Percentiles rank a stretch among this genome's conserved stretches.
These are phyloP conservation scores for Brotula barbata DNA, from an alignment of 2,797 vertebrate species.

Conservation along the genomic window DNA sequence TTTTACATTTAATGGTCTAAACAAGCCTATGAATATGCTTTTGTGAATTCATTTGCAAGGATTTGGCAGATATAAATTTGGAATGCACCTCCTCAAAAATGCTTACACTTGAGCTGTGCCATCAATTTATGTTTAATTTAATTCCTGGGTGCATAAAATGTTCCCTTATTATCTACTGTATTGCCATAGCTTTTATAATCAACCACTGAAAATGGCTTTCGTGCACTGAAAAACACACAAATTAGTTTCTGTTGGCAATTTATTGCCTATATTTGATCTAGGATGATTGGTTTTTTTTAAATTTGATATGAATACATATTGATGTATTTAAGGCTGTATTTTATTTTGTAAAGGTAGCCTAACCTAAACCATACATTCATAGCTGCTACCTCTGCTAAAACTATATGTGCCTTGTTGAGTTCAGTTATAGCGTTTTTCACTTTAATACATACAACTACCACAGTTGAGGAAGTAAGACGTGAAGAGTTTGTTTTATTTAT, in stretches of 20 bases:
- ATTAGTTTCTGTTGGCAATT: conserved; percentile 17
- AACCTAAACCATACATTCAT: conserved; percentile 12
- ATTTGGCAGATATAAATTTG: conserved; percentile 1
- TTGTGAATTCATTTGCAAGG: not conserved
- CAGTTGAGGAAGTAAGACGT: too few relatives aligned
- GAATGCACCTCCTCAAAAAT: conserved; percentile 1
- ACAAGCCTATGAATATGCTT: conserved; percentile 1
- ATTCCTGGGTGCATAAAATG: conserved; percentile 14
- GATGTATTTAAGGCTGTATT: conserved; percentile 24
- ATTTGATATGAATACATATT: conserved; percentile 12
- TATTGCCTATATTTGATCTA: conserved; percentile 23
- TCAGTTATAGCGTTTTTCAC: not conserved
- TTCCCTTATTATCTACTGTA: conserved; percentile 55
- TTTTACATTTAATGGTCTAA: not conserved
- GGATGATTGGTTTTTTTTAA: conserved; percentile 27
- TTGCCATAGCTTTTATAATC: conserved; percentile 28
- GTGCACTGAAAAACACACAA: conserved; percentile 56
- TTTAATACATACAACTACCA: conserved; percentile 4
- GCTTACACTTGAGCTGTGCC: not conserved
- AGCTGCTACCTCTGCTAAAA: conserved; percentile 28
- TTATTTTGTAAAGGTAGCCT: conserved; percentile 28
- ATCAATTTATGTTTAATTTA: conserved; percentile 19
- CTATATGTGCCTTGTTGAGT: conserved; percentile 14
- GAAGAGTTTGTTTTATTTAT: conserved; percentile 57
- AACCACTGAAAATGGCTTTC: conserved; percentile 61